These are phyloP conservation scores for Tanypteryx hageni DNA, from an alignment of 2,888 invertebrate genomes.

Conservation along the genomic window DNA sequence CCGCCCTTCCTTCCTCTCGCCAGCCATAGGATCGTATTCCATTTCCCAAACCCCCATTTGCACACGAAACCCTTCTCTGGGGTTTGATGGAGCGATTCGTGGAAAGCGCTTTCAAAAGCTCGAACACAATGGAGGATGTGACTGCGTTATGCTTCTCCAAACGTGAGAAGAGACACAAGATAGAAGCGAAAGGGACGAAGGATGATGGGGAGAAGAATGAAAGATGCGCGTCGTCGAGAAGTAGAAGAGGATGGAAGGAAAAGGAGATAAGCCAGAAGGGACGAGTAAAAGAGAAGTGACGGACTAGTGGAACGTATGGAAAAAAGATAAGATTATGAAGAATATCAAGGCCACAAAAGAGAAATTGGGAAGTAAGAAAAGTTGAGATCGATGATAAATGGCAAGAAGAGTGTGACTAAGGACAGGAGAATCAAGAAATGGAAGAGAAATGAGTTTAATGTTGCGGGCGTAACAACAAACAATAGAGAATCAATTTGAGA, in stretches of 20 bases:
- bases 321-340: background rate
- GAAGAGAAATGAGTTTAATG: background rate
- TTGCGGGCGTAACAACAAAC: background rate
- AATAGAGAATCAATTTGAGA: constrained; percentile 36
- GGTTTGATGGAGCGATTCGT: constrained; percentile 59
- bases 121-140: constrained; percentile 63
- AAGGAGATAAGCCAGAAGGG: background rate
- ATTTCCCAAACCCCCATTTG: constrained; percentile 62
- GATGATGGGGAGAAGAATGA: background rate
- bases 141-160: constrained; percentile 62
- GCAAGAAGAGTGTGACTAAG: background rate
- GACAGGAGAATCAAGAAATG: background rate
- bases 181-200: background rate
- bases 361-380: no score
- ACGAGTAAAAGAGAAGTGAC: background rate
- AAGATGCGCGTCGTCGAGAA: background rate
- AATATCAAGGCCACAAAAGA: no score
- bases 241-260: background rate
- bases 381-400: no score
- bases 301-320: background rate
- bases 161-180: constrained; percentile 59
- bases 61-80: constrained; percentile 48
- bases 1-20: background rate
- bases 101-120: constrained; percentile 52
- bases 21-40: constrained; percentile 46